phyloP scores from a whole-genome alignment of 2,888 invertebrate species.

The Tribolium freemani region DNA sequence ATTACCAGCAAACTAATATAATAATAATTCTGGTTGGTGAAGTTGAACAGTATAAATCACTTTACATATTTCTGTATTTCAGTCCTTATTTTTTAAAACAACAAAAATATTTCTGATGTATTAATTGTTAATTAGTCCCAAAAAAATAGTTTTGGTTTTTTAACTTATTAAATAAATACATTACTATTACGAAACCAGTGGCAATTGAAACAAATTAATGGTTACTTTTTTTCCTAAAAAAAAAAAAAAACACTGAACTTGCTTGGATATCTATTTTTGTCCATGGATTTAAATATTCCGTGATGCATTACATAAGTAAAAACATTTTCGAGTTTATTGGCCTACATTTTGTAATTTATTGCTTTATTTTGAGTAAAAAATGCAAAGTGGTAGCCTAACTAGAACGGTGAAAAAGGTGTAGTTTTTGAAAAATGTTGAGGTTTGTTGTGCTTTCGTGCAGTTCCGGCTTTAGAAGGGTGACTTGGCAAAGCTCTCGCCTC shows the following conservation, averaged over 20 bases:
- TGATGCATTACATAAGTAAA: background rate
- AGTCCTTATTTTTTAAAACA: too few relatives aligned
- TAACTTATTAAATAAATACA: too few relatives aligned
- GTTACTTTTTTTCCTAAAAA: background rate
- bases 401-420: too few relatives aligned
- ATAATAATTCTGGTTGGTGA: too few relatives aligned
- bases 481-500: background rate
- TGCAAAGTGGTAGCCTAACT: too few relatives aligned
- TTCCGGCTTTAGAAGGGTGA: background rate
- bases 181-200: too few relatives aligned
- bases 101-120: too few relatives aligned
- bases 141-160: too few relatives aligned
- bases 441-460: background rate
- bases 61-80: too few relatives aligned
- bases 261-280: background rate
- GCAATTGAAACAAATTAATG: background rate
- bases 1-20: too few relatives aligned
- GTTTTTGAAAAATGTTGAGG: background rate
- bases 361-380: background rate
- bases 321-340: background rate
- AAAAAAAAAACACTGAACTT: background rate
- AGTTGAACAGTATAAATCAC: too few relatives aligned
- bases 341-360: background rate
- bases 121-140: too few relatives aligned
- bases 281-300: background rate